These are phyloP conservation scores for Coracopsis vasa DNA, from an alignment of 2,113 vertebrate genomes.

Conservation along the genomic window DNA sequence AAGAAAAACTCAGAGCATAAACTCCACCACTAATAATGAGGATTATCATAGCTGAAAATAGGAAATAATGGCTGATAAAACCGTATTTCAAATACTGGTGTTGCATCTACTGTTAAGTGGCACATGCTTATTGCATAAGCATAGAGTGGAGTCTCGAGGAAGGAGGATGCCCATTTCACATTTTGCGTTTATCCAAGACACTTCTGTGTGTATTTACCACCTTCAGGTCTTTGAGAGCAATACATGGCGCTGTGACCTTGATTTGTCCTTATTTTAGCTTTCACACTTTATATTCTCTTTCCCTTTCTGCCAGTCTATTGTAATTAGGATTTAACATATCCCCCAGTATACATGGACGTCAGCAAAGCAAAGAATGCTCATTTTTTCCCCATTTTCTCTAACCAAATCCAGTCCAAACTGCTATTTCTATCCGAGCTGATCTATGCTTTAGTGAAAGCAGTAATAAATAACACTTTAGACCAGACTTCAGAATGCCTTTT, in stretches of 20 bases:
- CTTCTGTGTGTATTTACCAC: not conserved
- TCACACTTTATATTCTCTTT: not conserved
- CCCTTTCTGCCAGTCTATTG: not conserved
- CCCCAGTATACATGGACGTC: not conserved
- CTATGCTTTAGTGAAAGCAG: constrained; percentile 6
- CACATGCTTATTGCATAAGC: not conserved
- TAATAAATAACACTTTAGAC: constrained; percentile 51
- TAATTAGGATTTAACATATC: constrained; percentile 9
- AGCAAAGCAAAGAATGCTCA: not conserved
- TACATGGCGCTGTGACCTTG: not conserved
- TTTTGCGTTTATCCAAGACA: not conserved
- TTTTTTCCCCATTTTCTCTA: not conserved
- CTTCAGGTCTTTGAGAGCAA: not conserved
- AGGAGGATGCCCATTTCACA: not conserved
- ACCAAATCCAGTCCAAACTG: not conserved
- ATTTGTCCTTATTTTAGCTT: not conserved
- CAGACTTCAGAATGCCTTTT: constrained; percentile 49
- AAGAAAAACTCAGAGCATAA: not conserved
- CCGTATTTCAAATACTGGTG: not conserved
- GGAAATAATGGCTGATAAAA: not conserved
- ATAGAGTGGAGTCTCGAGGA: not conserved
- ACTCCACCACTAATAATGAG: not conserved
- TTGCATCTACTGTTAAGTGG: not conserved
- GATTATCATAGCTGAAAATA: not conserved
- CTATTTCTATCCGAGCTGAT: not conserved